Base-by-base conservation (phyloP, 2,797 vertebrate species). In the Sylvia borin region DNA sequence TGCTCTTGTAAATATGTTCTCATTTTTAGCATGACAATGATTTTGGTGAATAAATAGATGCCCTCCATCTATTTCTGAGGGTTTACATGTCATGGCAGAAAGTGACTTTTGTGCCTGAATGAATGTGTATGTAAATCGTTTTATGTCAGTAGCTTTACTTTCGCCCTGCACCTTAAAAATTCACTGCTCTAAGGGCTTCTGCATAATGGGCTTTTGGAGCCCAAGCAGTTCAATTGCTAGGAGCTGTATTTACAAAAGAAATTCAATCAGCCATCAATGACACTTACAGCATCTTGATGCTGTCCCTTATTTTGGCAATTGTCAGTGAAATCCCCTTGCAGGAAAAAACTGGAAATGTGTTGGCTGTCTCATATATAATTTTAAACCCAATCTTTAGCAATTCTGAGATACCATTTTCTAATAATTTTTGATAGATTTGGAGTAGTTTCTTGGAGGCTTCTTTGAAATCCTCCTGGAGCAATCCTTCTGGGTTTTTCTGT, bases 71-170 rank as follows among this genome's bases (percentile, higher is more conserved):
- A 2, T 2, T 32, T 80, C 85, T 36, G 60, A 76, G 73, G 73
- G 76, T 78, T 93, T 90, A 36, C 16, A n/a, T 79, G 61, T 84
- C 15, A 6, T 74, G 82, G 51, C 67, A 66, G 85, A 93, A 94
- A 90, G 82, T 76, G 91, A 95, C 90, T 91, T 92, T 58, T 93
- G 93, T 86, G 62, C 79, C 89, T 78, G 66, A 64, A 50, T 81
- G 75, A 87, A 80, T 51, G 31, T 62, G 29, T 77, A 77, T 71
- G 53, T 68, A 80, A 92, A 74, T 88, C 26, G 36, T 87, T 85
- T 72, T 67, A 53, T 53, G 60, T 86, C 77, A 47, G 34, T 81
- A 81, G 62, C 90, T 83, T 93, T 86, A 50, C 50, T 86, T 81
- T 50, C 50, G 51, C 51, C 26, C n/a, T 88, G 36, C 38, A n/a